Conservation (phyloP, 1,140 invertebrate species). For the Hydropsyche tenuis region DNA sequence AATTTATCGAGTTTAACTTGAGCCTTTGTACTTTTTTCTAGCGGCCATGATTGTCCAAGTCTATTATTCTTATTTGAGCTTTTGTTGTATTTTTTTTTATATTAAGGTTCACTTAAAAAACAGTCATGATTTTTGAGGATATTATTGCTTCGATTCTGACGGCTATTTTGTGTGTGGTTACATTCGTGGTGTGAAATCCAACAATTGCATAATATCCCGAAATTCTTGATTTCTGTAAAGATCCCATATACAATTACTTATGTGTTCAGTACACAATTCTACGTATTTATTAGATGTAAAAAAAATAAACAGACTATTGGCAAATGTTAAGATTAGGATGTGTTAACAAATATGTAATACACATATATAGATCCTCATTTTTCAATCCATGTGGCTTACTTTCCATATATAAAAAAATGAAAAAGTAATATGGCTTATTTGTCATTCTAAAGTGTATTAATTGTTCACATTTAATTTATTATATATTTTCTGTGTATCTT, state of each 20-base stretch:
- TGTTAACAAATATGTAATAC: background rate
- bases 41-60: slow-evolving; percentile 33
- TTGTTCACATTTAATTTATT: slow-evolving; percentile 29
- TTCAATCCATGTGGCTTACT: slow-evolving; percentile 22
- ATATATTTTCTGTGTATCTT: slow-evolving; percentile 44
- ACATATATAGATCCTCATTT: background rate
- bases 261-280: too few relatives aligned
- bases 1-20: slow-evolving; percentile 32
- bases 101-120: slow-evolving; percentile 10
- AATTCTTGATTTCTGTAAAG: too few relatives aligned
- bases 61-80: slow-evolving; percentile 29
- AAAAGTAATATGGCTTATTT: background rate
- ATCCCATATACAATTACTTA: too few relatives aligned
- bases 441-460: slow-evolving; percentile 13
- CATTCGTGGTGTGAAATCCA: background rate
- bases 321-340: background rate
- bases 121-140: slow-evolving; percentile 7
- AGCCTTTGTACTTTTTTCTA: slow-evolving; percentile 37
- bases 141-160: background rate
- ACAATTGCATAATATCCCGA: background rate
- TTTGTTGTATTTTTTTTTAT: slow-evolving; percentile 36
- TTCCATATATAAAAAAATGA: slow-evolving; percentile 17
- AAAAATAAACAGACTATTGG: background rate
- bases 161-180: background rate
- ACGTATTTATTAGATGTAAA: too few relatives aligned